Evolutionary conservation across 2,113 vertebrate species (phyloP).

Genomic region (Prochilodus magdalenae): DNA sequence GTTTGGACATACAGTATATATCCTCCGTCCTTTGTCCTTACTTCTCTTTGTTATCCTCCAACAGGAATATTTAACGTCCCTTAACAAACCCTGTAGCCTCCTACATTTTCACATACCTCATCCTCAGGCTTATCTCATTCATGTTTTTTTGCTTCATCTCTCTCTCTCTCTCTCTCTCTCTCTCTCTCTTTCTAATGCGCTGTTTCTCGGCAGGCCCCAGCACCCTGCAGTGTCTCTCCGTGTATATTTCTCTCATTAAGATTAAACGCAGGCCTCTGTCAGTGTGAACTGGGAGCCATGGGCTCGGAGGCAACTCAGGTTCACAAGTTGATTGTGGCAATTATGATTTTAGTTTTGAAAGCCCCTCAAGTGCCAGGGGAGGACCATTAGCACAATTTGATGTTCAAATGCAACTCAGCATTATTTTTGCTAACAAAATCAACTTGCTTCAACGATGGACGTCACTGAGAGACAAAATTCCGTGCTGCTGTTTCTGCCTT

Average conservation of each 20-base stretch:
- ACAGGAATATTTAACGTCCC: background rate
- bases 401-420: conserved; percentile 37
- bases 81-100: background rate
- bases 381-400: conserved; percentile 42
- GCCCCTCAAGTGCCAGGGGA: conserved; percentile 32
- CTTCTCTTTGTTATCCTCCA: background rate
- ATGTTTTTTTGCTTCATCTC: background rate
- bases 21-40: background rate
- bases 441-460: background rate
- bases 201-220: conserved; percentile 25
- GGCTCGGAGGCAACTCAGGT: conserved; percentile 43
- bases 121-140: conserved; percentile 7
- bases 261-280: conserved; percentile 42
- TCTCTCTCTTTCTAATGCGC: conserved; percentile 12
- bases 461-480: conserved; percentile 4
- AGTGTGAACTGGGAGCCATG: conserved; percentile 26
- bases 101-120: conserved; percentile 10
- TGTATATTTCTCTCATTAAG: conserved; percentile 46
- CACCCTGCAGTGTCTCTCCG: conserved; percentile 29
- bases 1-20: too few species aligned
- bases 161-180: background rate
- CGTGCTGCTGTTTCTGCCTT: conserved; percentile 26
- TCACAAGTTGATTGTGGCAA: conserved; percentile 49
- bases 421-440: conserved; percentile 41
- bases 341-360: conserved; percentile 51